Base-by-base conservation (phyloP, 2,797 vertebrate genomes). In the Ataeniobius toweri region DNA sequence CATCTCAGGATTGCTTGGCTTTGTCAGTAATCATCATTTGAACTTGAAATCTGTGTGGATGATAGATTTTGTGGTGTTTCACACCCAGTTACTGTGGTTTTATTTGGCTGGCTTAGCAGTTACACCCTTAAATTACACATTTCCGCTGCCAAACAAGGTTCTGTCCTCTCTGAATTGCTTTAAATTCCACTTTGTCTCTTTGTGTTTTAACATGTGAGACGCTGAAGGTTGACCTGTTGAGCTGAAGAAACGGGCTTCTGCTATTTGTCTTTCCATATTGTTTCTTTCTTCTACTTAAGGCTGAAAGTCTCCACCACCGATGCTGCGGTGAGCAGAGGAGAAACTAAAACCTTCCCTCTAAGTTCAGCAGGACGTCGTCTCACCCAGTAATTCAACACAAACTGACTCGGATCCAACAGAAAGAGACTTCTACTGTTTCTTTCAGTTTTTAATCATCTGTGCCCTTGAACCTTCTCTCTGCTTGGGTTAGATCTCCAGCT, bases 81-180 rank as follows among this genome's bases (percentile, higher is more conserved):
- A 83, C 85, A 80, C 82, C 75, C 78, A 69, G 74, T 74, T 85
- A 41, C 82, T 78, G 85, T 26, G 85, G 81, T 84, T 78, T 3
- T 48, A 20, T 71, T 53, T 2, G 76, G 53, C 71, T 46, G 50
- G 44, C 77, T 75, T 14, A 51, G 26, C 2, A 6, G 50, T 24
- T 14, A 78, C 76, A 71, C 84, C 87, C 86, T 61, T 16, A 18
- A 53, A 63, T 74, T 81, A 74, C 79, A 79, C 41, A 41, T 70
- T 78, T 76, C 71, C 70, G 77, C 69, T 53, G 73, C 78, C 24
- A 8, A 16, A 46, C 41, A 50, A 0, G 72, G 36, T 59, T 78
- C 56, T 78, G 5, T 46, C 24, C 22, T 46, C 41, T 69, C 39
- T 46, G 9, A 24, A n/a, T 22, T 13, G 31, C 3, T 31, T 31